These are phyloP conservation scores for Nothobranchius kuhntae DNA, from an alignment of 2,113 vertebrate genomes.

Conservation along the genomic window DNA sequence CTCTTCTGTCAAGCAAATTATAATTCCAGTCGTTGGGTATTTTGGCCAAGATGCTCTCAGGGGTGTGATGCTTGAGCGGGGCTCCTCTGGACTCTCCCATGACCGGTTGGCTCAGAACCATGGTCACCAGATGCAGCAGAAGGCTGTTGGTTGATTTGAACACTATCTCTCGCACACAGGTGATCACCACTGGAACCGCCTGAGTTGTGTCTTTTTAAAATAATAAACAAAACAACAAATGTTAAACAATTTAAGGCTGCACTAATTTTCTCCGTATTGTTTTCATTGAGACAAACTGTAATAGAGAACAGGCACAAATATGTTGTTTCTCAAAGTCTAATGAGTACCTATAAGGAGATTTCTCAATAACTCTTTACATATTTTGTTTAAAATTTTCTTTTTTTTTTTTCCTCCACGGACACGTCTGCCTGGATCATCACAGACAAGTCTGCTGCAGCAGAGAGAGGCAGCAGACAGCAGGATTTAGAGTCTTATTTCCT, in stretches of 20 bases:
- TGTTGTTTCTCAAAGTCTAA: too few species aligned
- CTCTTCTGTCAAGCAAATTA: slow-evolving; percentile 69
- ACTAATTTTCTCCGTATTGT: background rate
- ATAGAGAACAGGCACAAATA: too few species aligned
- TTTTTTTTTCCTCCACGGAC: too few species aligned
- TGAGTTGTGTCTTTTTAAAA: slow-evolving; percentile 59
- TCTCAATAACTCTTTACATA: too few species aligned
- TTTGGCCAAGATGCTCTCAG: slow-evolving; percentile 82
- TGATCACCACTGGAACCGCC: slow-evolving; percentile 76
- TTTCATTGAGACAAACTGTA: too few species aligned
- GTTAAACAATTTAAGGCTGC: background rate
- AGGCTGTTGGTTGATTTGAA: slow-evolving; percentile 79
- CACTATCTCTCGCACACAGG: slow-evolving; percentile 80
- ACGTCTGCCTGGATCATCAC: too few species aligned
- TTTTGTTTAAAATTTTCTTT: too few species aligned
- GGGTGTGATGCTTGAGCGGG: slow-evolving; percentile 72
- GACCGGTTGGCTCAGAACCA: slow-evolving; percentile 80
- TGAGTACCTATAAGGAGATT: too few species aligned
- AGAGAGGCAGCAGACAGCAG: too few species aligned
- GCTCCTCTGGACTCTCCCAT: slow-evolving; percentile 69
- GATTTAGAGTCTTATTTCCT: too few species aligned
- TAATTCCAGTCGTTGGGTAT: slow-evolving; percentile 93
- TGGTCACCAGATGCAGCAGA: slow-evolving; percentile 81
- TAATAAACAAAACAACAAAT: slow-evolving; percentile 1
- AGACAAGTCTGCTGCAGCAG: too few species aligned